A percentile compares a stretch with the other conserved stretches of the same genome.
Conservation (phyloP, 2,113 vertebrate genomes). For the Nerophis lumbriciformis region DNA sequence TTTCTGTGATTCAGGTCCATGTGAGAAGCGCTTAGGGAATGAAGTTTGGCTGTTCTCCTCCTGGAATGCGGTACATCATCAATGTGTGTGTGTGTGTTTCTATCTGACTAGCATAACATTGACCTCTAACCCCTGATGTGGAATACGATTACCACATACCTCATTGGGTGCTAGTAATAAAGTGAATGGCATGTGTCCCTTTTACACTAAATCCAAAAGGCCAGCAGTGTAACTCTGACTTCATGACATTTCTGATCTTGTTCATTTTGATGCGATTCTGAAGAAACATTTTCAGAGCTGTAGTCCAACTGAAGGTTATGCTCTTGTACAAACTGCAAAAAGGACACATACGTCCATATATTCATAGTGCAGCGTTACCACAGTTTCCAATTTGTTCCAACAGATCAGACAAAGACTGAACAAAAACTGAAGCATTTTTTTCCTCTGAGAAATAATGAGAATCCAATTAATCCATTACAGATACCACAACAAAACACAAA, state of each 20-base stretch:
- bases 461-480: too few species aligned
- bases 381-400: too few species aligned
- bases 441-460: too few species aligned
- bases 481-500: too few species aligned
- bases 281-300: too few species aligned
- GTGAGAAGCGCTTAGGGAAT: conserved; percentile 42
- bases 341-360: too few species aligned
- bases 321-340: background rate
- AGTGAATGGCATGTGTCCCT: conserved; percentile 16
- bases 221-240: too few species aligned
- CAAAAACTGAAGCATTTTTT: too few species aligned
- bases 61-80: conserved; percentile 20
- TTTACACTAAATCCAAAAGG: background rate
- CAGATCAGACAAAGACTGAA: too few species aligned
- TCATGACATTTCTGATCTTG: too few species aligned
- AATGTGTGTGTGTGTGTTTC: conserved; percentile 18
- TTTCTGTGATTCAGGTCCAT: conserved; percentile 61
- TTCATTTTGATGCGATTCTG: too few species aligned
- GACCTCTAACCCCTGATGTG: conserved; percentile 45
- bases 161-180: conserved; percentile 23
- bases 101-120: conserved; percentile 27
- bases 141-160: conserved; percentile 42
- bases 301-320: conserved; percentile 1
- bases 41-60: conserved; percentile 32
- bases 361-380: too few species aligned